Evolutionary conservation across 2,888 invertebrate species (phyloP), one percentile per base, ranked within the genome.

Genomic region (Odontothrips loti): DNA sequence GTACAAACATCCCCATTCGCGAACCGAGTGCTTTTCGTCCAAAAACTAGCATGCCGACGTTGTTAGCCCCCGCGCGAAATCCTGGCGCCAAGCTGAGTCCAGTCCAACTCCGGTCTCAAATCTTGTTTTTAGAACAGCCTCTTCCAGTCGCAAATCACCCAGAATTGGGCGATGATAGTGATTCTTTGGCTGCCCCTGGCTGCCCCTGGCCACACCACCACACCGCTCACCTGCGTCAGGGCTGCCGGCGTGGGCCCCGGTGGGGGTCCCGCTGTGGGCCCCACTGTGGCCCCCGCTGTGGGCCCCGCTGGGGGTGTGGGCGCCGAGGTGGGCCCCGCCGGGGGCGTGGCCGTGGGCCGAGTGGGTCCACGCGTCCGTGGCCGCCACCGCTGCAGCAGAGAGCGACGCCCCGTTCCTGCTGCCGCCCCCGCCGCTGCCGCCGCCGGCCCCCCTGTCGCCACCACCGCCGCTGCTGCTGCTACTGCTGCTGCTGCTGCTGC

Each of bases 331-430:
- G 68, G 23, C 27, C 23, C 23, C 68, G 68, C 23, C 23, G 68
- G n/a, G 68, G 10, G 68, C 68, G 58, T 75, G 68, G 68, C 68
- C 68, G 27, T 75, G 68, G 68, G 27, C 68, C 68, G 68, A 4
- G 23, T 27, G 27, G 9, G 68, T 12, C 23, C 27, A 23, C 27
- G 68, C 12, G 68, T 23, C 68, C 23, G 68, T 10, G 27, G 68
- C 68, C 68, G 68, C 68, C 68, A 75, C 68, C 68, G 68, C 68
- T 23, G 68, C 68, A 12, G 68, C 23, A 11, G 23, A 27, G 27
- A 58, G 58, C 58, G 20, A 11, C 58, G 58, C 17, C 17, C 58
- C 58, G 20, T 17, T n/a, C 20, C 58, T n/a, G 58, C 58, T 15
- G 20, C 58, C 68, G 68, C 68, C 23, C 11, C 68, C 23, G 68